Base-by-base conservation (phyloP, 2,888 invertebrate species). In the Ypsolopha sequella region DNA sequence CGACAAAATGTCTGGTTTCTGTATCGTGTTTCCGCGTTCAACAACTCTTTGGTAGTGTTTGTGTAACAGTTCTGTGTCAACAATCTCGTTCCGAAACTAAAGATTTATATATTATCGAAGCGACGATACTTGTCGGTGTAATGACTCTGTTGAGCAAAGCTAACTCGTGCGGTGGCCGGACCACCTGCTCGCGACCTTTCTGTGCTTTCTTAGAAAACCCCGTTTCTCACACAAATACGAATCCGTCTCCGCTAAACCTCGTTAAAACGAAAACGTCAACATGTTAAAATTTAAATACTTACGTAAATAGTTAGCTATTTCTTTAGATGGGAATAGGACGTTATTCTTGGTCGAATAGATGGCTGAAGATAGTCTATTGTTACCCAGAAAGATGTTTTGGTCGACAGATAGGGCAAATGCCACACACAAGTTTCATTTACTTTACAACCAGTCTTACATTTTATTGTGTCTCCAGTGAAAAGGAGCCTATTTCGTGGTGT, bases 91-190 rank as follows among this genome's bases (percentile, higher is more conserved):
- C 65, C 70, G 68, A 65, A 74, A 68, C 67, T 59, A 66, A 68
- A 66, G 74, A 74, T 75, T 71, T 70, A 73, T 66, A 66, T 73
- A 68, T 71, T 70, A 71, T 65, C 68, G 66, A 70, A 67, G 71
- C 73, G 76, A 72, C 70, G 73, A 71, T 67, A 62, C 72, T 66
- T 62, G 61, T 63, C 59, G 60, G 64, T 68, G 62, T 72, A 69
- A 70, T 75, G 74, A 76, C 65, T 66, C 55, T 59, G 66, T 68
- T 67, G 69, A 74, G 76, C 70, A 66, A 44, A 59, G 70, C 55
- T n/a, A n/a, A n/a, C n/a, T 64, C 58, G 62, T 54, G 48, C 53
- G 48, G 48, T 13, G 48, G 48, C 10, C 24, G 36, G 36, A 13
- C 48, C 36, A 36, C 36, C 36, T 35, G 14, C 8, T 11, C 34